phyloP scores from a whole-genome alignment of 1,140 invertebrate species.

The Agrypnia vestita region DNA sequence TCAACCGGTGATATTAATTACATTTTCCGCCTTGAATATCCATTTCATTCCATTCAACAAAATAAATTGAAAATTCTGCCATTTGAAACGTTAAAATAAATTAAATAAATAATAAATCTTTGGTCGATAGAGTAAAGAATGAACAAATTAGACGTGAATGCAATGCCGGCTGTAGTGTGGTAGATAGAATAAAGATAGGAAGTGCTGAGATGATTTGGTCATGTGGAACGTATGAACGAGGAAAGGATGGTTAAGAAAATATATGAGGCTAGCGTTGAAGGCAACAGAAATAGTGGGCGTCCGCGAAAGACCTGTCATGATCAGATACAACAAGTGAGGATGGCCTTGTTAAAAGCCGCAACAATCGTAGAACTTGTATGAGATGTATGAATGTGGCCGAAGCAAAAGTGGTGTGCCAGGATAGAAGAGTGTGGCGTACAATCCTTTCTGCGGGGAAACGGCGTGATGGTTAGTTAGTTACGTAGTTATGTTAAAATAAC shows the following conservation, averaged over 20 bases:
- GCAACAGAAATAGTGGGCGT: neutral
- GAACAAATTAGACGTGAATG: too few relatives aligned
- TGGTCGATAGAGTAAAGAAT: too few relatives aligned
- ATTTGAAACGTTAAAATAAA: too few relatives aligned
- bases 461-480: too few relatives aligned
- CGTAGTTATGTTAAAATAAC: too few relatives aligned
- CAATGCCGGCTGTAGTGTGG: too few relatives aligned
- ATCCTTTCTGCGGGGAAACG: neutral
- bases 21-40: too few relatives aligned
- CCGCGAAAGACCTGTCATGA: neutral
- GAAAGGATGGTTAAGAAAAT: neutral
- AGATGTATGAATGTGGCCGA: neutral
- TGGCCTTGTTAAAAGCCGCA: neutral
- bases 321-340: neutral
- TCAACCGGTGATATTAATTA: too few relatives aligned
- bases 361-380: neutral
- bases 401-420: neutral
- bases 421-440: neutral
- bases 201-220: neutral
- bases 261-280: neutral
- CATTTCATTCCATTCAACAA: too few relatives aligned
- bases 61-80: too few relatives aligned
- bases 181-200: too few relatives aligned
- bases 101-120: too few relatives aligned
- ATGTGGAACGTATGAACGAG: neutral